A percentile compares a stretch with the other conserved stretches of the same genome.
Evolutionary conservation across 2,797 vertebrate genomes (phyloP).

Genomic region (Fistularia commersonii): DNA sequence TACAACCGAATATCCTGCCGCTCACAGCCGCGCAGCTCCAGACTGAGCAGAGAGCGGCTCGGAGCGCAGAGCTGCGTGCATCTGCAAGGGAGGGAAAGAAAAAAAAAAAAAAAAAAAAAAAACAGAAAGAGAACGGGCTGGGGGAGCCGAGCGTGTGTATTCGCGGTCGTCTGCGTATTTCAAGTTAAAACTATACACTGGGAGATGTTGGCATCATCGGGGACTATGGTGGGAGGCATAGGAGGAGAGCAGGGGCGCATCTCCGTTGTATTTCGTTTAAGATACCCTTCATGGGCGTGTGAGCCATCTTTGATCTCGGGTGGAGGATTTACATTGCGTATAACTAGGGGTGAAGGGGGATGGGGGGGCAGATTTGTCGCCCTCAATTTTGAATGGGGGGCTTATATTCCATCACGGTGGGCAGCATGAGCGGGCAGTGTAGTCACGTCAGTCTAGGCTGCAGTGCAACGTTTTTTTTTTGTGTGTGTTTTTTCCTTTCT

Average conservation of each 20-base stretch:
- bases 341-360: background rate
- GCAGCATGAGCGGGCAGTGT: slow-evolving; percentile 56
- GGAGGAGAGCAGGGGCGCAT: no score
- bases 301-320: no score
- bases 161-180: slow-evolving; percentile 68
- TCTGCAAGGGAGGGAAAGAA: slow-evolving; percentile 60
- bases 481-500: no score
- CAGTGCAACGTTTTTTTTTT: slow-evolving; percentile 64
- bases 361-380: slow-evolving; percentile 22
- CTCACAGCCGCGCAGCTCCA: slow-evolving; percentile 62
- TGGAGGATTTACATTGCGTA: background rate
- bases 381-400: slow-evolving; percentile 40
- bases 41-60: slow-evolving; percentile 61
- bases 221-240: slow-evolving; percentile 7
- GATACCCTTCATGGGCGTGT: no score
- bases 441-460: slow-evolving; percentile 69
- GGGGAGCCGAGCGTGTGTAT: slow-evolving; percentile 62
- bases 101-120: slow-evolving; percentile 12
- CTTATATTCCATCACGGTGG: slow-evolving; percentile 45
- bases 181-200: slow-evolving; percentile 71
- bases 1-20: slow-evolving; percentile 62
- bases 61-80: slow-evolving; percentile 65
- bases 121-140: slow-evolving; percentile 41
- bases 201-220: slow-evolving; percentile 59
- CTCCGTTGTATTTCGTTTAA: no score